Base-by-base conservation (phyloP, 2,888 invertebrate species). In the Eugnorisma glareosa region DNA sequence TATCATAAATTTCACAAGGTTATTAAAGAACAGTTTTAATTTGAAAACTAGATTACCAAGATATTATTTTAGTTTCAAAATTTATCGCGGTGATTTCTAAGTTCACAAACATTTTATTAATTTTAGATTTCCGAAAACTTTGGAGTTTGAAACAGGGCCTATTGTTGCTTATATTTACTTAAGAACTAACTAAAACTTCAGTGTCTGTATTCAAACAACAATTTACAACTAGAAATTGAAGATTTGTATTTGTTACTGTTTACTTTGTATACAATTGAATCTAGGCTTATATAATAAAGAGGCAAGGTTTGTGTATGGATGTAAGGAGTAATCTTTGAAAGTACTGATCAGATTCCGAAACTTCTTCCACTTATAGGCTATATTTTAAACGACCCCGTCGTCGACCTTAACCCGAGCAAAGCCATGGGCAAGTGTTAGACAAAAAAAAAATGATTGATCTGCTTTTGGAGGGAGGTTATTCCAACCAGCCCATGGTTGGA, bases 161-260 rank as follows among this genome's bases (percentile, higher is more conserved):
- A 2, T 74, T 74, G 45, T 61, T 68, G 31, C 8, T 54, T 68
- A 13, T 73, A 73, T 79, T 79, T 71, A 61, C 67, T 71, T 73
- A n/a, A 3, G 1, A 67, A 71, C 24, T 5, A 45, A 73, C 21
- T 78, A 51, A 57, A 67, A 67, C 64, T 68, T 68, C 18, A 31
- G 48, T 59, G 13, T 31, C 21, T 64, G 21, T 40, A 15, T 8
- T 48, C 64, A 69, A 69, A 28, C 0, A 83, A 73, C 11, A 63
- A 67, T 63, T 70, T 61, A 63, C 61, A 79, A 79, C 35, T 37
- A 68, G 24, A 63, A 63, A 57, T 66, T 28, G 31, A 63, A 70
- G 13, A 73, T 43, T 81, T 73, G 24, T 73, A 18, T 83, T 69
- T 31, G 21, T 28, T 61, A 63, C 24, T 70, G 61, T 69, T 83